Evolutionary conservation across 64 coral and sea anemone species (phyloP).

Genomic region (Actinia tenebrosa): DNA sequence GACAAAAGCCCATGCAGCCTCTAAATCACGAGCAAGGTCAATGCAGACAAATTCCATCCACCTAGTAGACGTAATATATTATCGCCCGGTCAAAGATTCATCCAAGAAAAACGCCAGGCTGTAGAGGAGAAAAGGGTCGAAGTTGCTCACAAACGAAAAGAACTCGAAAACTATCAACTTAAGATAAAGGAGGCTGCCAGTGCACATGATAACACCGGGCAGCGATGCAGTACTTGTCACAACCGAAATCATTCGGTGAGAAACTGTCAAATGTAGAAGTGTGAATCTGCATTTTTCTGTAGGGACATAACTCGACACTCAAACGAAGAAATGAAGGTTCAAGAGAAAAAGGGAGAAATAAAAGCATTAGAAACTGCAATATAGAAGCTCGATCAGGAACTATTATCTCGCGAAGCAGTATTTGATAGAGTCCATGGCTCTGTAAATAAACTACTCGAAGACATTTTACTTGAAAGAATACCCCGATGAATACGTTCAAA

Average conservation of each 20-base stretch:
- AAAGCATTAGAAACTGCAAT: constrained; percentile 35
- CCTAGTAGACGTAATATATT: too few relatives aligned
- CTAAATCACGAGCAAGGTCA: too few relatives aligned
- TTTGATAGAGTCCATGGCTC: constrained; percentile 35
- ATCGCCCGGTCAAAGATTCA: too few relatives aligned
- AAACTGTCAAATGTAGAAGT: constrained; percentile 30
- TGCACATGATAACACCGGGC: background rate
- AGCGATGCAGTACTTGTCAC: constrained; percentile 24
- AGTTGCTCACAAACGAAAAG: background rate
- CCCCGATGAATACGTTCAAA: constrained; percentile 35
- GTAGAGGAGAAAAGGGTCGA: background rate
- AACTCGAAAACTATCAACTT: background rate
- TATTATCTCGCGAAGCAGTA: constrained; percentile 28
- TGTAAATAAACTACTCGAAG: constrained; percentile 50
- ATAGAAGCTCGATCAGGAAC: constrained; percentile 45
- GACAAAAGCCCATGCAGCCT: too few relatives aligned
- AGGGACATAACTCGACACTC: constrained; percentile 28
- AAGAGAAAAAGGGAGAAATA: constrained; percentile 40
- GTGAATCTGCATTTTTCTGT: constrained; percentile 51
- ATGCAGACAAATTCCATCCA: too few relatives aligned
- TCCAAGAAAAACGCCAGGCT: too few relatives aligned
- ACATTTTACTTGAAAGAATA: background rate
- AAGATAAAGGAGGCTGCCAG: background rate
- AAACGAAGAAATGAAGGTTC: constrained; percentile 41
- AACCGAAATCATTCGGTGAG: constrained; percentile 44